These are phyloP conservation scores for Microhierax caerulescens DNA, from an alignment of 2,797 vertebrate genomes.

Conservation along the genomic window DNA sequence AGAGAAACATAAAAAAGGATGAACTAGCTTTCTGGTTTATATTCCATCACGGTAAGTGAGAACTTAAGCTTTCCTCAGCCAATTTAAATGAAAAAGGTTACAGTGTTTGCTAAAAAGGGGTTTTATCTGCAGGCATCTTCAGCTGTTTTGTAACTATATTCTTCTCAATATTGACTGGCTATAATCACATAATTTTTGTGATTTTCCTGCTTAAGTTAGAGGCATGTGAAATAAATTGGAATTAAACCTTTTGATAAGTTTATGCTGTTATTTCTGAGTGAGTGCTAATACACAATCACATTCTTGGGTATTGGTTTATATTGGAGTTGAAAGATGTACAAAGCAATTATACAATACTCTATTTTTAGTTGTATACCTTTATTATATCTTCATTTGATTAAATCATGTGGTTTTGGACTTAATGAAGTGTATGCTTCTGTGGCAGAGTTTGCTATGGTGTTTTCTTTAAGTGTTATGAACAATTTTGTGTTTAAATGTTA, in stretches of 20 bases:
- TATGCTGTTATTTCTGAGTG: neutral
- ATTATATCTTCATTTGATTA: neutral
- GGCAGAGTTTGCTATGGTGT: neutral
- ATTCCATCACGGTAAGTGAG: accelerated
- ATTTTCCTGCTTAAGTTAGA: neutral
- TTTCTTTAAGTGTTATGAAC: neutral
- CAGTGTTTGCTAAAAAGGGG: accelerated
- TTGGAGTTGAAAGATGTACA: neutral
- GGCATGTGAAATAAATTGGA: neutral
- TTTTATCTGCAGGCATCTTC: accelerated
- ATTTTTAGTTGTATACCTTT: neutral
- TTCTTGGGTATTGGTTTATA: neutral
- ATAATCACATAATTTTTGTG: neutral
- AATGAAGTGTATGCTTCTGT: neutral
- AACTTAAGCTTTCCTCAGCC: accelerated
- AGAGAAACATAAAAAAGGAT: neutral
- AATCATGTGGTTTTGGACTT: neutral
- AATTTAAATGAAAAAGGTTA: neutral
- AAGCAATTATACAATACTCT: neutral
- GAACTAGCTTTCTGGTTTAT: neutral
- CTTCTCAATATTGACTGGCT: neutral
- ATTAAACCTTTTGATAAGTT: neutral
- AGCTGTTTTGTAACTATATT: neutral
- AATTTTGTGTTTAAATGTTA: neutral
- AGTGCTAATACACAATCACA: accelerated